These are phyloP conservation scores for Leptinotarsa tumamoca DNA, from an alignment of 2,888 invertebrate genomes.

Conservation along the genomic window DNA sequence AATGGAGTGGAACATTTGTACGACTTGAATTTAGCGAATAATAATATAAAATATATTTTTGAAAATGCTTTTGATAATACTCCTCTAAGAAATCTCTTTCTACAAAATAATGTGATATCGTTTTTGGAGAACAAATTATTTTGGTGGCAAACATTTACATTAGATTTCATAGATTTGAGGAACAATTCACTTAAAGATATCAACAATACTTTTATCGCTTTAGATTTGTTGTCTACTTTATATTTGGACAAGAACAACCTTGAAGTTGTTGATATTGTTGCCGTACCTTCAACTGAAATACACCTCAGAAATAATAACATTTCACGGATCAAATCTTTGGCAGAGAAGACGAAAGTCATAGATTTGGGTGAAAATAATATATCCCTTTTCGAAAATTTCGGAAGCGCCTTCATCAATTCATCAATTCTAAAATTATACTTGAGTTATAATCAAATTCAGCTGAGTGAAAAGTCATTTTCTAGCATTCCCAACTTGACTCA, in stretches of 20 bases:
- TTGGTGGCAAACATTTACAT: neutral
- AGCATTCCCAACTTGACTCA: neutral
- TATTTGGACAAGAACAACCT: neutral
- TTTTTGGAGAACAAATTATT: neutral
- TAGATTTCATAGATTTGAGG: neutral
- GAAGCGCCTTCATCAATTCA: neutral
- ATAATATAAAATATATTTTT: neutral
- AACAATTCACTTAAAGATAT: neutral
- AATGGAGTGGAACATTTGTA: neutral
- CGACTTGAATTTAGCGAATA: neutral
- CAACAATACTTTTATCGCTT: neutral
- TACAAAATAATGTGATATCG: neutral
- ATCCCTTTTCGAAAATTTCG: neutral
- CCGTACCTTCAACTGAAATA: neutral
- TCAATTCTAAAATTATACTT: neutral
- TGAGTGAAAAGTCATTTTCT: neutral
- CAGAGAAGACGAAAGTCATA: neutral
- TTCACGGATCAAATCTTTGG: neutral
- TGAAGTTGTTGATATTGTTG: neutral
- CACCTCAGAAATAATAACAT: neutral
- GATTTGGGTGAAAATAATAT: constrained; percentile 2
- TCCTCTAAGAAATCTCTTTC: neutral
- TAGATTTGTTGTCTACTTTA: neutral
- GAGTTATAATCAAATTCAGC: neutral
- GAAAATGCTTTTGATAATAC: neutral